Base-by-base conservation (phyloP, 1,140 invertebrate species). In the Ceratosolen fusciceps region DNA sequence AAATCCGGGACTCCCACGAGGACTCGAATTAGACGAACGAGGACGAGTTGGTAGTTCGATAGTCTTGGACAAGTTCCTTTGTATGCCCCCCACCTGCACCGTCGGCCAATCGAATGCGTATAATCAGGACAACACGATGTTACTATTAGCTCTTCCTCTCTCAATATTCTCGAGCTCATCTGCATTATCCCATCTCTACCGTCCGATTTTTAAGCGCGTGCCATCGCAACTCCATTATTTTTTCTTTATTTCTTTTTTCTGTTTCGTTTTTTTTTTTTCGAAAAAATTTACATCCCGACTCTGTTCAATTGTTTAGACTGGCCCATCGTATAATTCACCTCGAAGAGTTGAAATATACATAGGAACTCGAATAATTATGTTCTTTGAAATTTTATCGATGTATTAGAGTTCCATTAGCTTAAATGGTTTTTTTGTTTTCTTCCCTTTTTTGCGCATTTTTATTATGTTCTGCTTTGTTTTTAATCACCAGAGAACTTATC, bases 1-100 rank as follows among this genome's bases (percentile, higher is more conserved):
- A 65, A 34, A 52, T 29, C 12, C 24, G 19, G 60, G 47, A 76
- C 74, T 76, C 75, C 75, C 75, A 70, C 21, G 49, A 56, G 49
- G 65, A 2, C 21, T 56, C 29, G 75, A 70, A 70, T 77, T 70
- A 58, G 56, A 21, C 34, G 43, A 12, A 39, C 58, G 29, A 60
- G 3, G 24, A n/a, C 52, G 54, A 58, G 67, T 5, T n/a, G 10
- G 2, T 68, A 2, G 67, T 1, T 70, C 43, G 24, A n/a, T n/a
- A n/a, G n/a, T n/a, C 4, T 49, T 31, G 24, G 10, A 3, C 1
- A 26, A 60, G 58, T 31, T 31, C 58, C 58, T 60, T 60, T 60
- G 29, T 60, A 31, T 60, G 58, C 29, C 3, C 29, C 3, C 58
- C 4, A 60, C 5, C 58, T 60, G 58, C 10, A n/a, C 12, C 26